Conservation (phyloP, 1,140 invertebrate genomes). For the Neotoxoptera formosana region DNA sequence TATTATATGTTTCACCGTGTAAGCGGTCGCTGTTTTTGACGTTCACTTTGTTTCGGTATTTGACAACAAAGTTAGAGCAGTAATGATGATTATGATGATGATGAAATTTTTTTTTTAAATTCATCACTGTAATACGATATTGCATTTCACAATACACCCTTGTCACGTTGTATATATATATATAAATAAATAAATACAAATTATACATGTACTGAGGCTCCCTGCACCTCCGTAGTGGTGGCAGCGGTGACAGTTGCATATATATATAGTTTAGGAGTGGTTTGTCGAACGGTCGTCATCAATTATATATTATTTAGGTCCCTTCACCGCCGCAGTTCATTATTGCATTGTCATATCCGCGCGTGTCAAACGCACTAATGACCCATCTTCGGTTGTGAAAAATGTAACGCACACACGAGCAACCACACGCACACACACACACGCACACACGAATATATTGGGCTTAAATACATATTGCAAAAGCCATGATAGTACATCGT, state of each 20-base stretch:
- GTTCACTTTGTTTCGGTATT: not conserved
- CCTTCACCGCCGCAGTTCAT: not conserved
- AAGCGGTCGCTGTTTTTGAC: not conserved
- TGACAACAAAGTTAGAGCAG: not conserved
- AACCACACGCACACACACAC: not conserved
- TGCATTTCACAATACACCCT: not conserved
- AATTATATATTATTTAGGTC: constrained; percentile 28
- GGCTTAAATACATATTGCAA: not conserved
- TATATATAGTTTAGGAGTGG: not conserved
- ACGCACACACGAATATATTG: too few species aligned
- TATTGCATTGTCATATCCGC: constrained; percentile 16
- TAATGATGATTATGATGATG: not conserved
- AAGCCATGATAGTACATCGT: not conserved
- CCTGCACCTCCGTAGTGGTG: not conserved
- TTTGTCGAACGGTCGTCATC: constrained; percentile 44
- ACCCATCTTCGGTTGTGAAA: not conserved
- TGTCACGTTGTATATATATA: not conserved
- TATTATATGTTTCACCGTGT: not conserved
- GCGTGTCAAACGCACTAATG: constrained; percentile 36
- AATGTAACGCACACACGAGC: not conserved
- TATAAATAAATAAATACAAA: not conserved
- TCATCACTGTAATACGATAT: not conserved
- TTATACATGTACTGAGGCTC: not conserved
- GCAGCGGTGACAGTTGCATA: not conserved
- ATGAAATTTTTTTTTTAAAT: not conserved